phyloP scores from a whole-genome alignment of 2,888 invertebrate genomes.

The Hemaris fuciformis region DNA sequence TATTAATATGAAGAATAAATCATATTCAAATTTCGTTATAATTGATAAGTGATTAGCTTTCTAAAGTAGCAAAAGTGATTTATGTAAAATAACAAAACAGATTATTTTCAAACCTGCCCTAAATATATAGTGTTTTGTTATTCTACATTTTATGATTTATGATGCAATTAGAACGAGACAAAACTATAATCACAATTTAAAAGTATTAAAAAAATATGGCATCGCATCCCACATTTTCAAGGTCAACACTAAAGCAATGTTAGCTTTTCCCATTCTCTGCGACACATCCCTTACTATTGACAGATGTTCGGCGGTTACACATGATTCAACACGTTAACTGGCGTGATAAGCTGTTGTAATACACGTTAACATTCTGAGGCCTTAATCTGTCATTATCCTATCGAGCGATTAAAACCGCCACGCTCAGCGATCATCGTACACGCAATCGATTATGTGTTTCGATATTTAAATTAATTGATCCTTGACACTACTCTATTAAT shows the following conservation, averaged over 20 bases:
- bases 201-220: too few relatives aligned
- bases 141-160: too few relatives aligned
- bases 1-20: too few relatives aligned
- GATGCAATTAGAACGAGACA: too few relatives aligned
- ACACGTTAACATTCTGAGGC: conserved; percentile 15
- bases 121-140: too few relatives aligned
- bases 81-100: too few relatives aligned
- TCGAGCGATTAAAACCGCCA: conserved; percentile 13
- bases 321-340: conserved; percentile 7
- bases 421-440: conserved; percentile 15
- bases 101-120: too few relatives aligned
- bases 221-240: too few relatives aligned
- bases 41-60: too few relatives aligned
- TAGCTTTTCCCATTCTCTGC: background rate
- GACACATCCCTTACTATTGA: conserved; percentile 12
- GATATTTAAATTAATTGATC: background rate
- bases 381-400: conserved; percentile 12
- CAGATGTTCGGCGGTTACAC: conserved; percentile 11
- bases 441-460: background rate
- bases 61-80: too few relatives aligned
- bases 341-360: conserved; percentile 22
- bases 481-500: background rate
- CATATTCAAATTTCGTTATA: too few relatives aligned
- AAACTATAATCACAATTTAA: too few relatives aligned
- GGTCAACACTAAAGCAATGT: background rate